Percentiles rank a stretch among this genome's conserved stretches.
These are phyloP conservation scores for Silurus meridionalis DNA, from an alignment of 2,113 vertebrate genomes.

Conservation along the genomic window DNA sequence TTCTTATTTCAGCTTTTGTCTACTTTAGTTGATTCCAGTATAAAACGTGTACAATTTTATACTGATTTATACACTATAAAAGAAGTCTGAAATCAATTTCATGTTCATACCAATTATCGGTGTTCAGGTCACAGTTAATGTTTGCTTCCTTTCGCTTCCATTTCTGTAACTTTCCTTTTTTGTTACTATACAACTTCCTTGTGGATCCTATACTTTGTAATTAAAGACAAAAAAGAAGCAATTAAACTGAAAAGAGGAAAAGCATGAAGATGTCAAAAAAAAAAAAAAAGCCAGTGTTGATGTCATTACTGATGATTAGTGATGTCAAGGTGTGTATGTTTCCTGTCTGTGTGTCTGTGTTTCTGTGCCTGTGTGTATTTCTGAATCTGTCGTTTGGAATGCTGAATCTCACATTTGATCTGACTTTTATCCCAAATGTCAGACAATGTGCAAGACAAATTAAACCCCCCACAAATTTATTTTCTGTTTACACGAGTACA, in stretches of 20 bases:
- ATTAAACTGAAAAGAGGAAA: conserved; percentile 68
- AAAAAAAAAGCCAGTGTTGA: conserved; percentile 63
- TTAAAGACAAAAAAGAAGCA: conserved; percentile 64
- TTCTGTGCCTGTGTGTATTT: conserved; percentile 62
- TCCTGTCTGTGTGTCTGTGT: conserved; percentile 64
- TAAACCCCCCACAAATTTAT: conserved; percentile 42
- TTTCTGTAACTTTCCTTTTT: conserved; percentile 63
- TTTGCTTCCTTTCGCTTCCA: conserved; percentile 54
- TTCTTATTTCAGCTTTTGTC: conserved; percentile 33
- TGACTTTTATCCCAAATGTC: conserved; percentile 38
- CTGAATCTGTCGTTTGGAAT: conserved; percentile 62
- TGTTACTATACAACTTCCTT: conserved; percentile 65
- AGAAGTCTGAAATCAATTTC: conserved; percentile 26
- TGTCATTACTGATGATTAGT: conserved; percentile 68
- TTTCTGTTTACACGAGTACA: conserved; percentile 55
- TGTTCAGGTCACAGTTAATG: conserved; percentile 49
- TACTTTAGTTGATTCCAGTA: conserved; percentile 36
- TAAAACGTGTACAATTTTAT: conserved; percentile 28
- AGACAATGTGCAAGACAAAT: conserved; percentile 51
- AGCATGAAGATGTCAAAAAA: conserved; percentile 65
- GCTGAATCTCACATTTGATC: conserved; percentile 61
- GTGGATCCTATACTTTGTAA: conserved; percentile 65
- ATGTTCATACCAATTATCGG: conserved; percentile 38
- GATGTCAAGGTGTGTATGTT: conserved; percentile 69
- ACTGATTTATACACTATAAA: conserved; percentile 18